Evolutionary conservation across 1,140 invertebrate species (phyloP).

Genomic region (Pemphigus obesinymphae): DNA sequence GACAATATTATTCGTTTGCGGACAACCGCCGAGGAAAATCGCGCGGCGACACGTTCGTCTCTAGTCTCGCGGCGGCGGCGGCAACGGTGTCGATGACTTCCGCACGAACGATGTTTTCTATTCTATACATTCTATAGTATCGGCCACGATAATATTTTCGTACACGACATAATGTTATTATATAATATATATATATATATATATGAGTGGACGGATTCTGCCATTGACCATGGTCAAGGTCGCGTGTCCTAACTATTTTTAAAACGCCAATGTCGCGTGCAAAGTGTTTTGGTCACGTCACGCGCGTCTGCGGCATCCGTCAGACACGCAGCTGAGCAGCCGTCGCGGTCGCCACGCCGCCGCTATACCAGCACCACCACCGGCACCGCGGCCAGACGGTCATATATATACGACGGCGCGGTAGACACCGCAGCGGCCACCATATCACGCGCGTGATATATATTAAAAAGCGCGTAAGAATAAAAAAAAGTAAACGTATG

Average conservation of each 20-base stretch:
- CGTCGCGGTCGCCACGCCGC: neutral
- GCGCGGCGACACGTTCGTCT: no score
- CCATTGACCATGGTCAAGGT: slow-evolving; percentile 38
- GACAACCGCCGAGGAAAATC: no score
- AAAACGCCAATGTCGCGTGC: slow-evolving; percentile 38
- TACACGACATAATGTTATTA: neutral
- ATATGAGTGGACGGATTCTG: slow-evolving; percentile 16
- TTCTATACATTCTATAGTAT: no score
- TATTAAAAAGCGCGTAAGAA: no score
- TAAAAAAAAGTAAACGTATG: no score
- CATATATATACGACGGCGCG: neutral
- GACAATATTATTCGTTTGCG: no score
- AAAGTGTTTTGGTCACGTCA: slow-evolving; percentile 39
- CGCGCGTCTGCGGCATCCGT: slow-evolving; percentile 37
- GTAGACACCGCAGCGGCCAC: no score
- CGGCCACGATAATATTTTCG: no score
- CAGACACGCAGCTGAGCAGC: slow-evolving; percentile 37
- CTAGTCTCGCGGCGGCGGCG: no score
- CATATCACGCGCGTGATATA: no score
- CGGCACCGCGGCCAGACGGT: neutral
- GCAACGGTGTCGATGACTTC: no score
- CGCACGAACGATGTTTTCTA: no score
- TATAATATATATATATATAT: neutral
- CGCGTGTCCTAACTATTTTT: slow-evolving; percentile 33
- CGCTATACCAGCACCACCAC: neutral